A percentile compares a stretch with the other conserved stretches of the same genome.
phyloP scores from a whole-genome alignment of 2,888 invertebrate species.

The Tinea semifulvella region DNA sequence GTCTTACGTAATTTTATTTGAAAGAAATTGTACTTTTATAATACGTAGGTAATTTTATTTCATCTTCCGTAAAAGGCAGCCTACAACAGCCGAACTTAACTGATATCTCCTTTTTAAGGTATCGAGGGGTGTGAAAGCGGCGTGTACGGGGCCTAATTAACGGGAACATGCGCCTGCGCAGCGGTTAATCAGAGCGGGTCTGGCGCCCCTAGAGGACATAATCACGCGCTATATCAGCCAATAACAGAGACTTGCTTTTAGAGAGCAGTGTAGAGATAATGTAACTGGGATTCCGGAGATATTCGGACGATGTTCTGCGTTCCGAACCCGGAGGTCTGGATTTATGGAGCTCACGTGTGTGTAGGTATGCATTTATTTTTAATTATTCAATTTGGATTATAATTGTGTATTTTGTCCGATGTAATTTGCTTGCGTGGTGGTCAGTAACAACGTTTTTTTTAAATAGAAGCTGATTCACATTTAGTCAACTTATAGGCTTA shows the following conservation, averaged over 20 bases:
- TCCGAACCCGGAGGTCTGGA: too few species aligned
- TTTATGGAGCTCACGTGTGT: too few species aligned
- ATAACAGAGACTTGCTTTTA: conserved; percentile 56
- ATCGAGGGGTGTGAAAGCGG: conserved; percentile 34
- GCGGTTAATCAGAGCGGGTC: conserved; percentile 38
- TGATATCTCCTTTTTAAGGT: conserved; percentile 46
- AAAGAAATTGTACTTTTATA: too few species aligned
- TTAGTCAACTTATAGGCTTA: too few species aligned
- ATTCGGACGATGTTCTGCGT: conserved; percentile 2
- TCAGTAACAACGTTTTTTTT: too few species aligned
- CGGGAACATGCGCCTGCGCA: conserved; percentile 54
- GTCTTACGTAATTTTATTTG: too few species aligned
- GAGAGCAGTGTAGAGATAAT: conserved; percentile 19
- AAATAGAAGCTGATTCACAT: too few species aligned
- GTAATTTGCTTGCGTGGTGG: not conserved
- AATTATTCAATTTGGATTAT: too few species aligned
- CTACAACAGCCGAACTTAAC: conserved; percentile 14
- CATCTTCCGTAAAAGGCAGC: too few species aligned
- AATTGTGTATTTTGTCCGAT: not conserved
- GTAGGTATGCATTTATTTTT: too few species aligned
- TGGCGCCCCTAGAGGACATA: conserved; percentile 12
- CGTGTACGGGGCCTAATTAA: conserved; percentile 57
- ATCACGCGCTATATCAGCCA: conserved; percentile 10
- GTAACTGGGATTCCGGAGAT: conserved; percentile 5
- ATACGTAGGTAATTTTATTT: too few species aligned